phyloP scores from a whole-genome alignment of 2,888 invertebrate species.

The Lithophane leautieri region DNA sequence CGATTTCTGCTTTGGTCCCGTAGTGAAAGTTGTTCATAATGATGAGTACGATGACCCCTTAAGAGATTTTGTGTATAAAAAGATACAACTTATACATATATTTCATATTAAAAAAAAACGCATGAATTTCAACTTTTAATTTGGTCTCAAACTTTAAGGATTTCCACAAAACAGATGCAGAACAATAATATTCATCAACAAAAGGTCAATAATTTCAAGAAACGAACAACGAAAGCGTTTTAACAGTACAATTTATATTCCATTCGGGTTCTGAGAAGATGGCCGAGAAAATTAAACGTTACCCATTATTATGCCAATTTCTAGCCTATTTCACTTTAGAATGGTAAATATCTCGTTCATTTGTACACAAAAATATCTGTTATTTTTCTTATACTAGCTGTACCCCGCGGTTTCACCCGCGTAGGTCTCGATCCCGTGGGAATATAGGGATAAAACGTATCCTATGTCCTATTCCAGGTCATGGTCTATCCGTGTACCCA shows the following conservation, averaged over 20 bases:
- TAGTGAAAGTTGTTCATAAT: no score
- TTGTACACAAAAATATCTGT: background rate
- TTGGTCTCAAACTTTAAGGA: background rate
- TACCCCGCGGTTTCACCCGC: no score
- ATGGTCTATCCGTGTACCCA: no score
- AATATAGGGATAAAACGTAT: no score
- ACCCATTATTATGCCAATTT: background rate
- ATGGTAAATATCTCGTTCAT: constrained; percentile 9
- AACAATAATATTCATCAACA: constrained; percentile 6
- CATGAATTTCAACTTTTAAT: background rate
- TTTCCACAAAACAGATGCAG: background rate
- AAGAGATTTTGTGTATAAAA: no score
- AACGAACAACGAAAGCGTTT: constrained; percentile 19
- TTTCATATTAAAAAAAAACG: no score
- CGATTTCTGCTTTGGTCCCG: no score
- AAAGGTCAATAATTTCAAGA: background rate
- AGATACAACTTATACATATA: no score
- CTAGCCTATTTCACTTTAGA: constrained; percentile 5
- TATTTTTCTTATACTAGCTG: no score
- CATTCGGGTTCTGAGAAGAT: background rate
- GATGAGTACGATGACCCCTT: no score
- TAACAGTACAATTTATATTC: constrained; percentile 39
- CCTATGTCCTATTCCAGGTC: no score
- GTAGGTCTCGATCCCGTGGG: no score
- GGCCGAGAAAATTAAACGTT: constrained; percentile 19